Evolutionary conservation across 1,140 invertebrate genomes (phyloP).

Genomic region (Macrocentrus cingulum): DNA sequence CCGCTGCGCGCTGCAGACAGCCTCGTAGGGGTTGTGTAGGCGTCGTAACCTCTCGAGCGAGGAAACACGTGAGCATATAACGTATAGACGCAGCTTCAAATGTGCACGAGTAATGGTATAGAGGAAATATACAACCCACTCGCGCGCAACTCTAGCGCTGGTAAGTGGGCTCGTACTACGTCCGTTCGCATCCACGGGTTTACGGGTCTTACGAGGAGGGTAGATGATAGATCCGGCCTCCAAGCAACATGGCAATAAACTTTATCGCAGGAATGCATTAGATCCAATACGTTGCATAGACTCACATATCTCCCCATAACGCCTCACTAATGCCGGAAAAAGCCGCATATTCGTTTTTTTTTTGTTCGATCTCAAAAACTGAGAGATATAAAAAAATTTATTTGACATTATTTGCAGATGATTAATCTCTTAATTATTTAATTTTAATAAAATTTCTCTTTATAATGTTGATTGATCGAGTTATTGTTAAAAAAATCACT

Average conservation of each 20-base stretch:
- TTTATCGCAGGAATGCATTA: slow-evolving; percentile 51
- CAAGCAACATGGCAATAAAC: slow-evolving; percentile 49
- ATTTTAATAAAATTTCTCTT: too few species aligned
- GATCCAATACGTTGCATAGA: slow-evolving; percentile 43
- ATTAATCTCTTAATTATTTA: too few species aligned
- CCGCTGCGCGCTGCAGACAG: background rate
- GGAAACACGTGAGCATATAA: background rate
- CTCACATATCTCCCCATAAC: too few species aligned
- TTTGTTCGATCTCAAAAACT: too few species aligned
- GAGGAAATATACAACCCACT: slow-evolving; percentile 1
- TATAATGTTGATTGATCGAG: too few species aligned
- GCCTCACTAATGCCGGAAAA: too few species aligned
- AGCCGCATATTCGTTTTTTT: too few species aligned
- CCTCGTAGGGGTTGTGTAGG: background rate
- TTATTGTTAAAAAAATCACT: too few species aligned
- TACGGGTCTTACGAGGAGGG: slow-evolving; percentile 13
- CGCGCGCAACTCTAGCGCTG: background rate
- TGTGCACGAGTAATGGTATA: background rate
- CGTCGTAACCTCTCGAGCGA: background rate
- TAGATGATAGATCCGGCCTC: slow-evolving; percentile 31
- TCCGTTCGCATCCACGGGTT: slow-evolving; percentile 7
- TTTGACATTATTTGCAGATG: too few species aligned
- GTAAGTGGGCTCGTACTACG: slow-evolving; percentile 3
- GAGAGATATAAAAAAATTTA: too few species aligned
- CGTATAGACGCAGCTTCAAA: background rate